Percentiles rank a stretch among this genome's conserved stretches.
Conservation (phyloP, 2,888 invertebrate species). For the Ectemnius continuus region DNA sequence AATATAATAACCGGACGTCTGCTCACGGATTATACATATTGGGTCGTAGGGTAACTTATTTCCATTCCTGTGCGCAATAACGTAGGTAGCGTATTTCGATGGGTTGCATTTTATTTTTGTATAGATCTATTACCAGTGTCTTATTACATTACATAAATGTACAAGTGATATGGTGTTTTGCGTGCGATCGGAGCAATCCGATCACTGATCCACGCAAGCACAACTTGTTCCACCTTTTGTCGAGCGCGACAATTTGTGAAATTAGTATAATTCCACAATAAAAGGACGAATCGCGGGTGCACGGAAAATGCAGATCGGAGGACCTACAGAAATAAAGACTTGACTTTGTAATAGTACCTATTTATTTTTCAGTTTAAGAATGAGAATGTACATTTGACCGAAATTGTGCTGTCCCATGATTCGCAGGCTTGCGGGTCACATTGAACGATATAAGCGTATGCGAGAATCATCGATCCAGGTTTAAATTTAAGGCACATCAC, state of each 20-base stretch:
- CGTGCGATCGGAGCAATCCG: background rate
- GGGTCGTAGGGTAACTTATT: slow-evolving; percentile 33
- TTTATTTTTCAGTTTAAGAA: slow-evolving; percentile 4
- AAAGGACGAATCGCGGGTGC: background rate
- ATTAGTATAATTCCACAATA: background rate
- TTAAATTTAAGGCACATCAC: slow-evolving; percentile 8
- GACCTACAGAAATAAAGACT: background rate
- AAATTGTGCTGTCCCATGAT: too few species aligned
- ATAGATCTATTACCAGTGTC: slow-evolving; percentile 25
- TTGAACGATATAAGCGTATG: background rate
- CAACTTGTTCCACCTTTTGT: slow-evolving; percentile 13
- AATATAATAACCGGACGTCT: too few species aligned
- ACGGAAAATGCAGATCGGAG: too few species aligned
- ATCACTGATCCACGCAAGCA: slow-evolving; percentile 13
- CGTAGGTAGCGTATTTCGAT: slow-evolving; percentile 21
- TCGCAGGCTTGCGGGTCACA: background rate
- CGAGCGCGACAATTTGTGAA: slow-evolving; percentile 7
- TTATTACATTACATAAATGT: slow-evolving; percentile 21
- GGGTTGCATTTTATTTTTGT: slow-evolving; percentile 55
- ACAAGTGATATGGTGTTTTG: slow-evolving; percentile 22
- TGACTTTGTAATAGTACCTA: background rate
- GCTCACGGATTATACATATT: slow-evolving; percentile 20
- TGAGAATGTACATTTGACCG: slow-evolving; percentile 1
- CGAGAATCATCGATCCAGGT: slow-evolving; percentile 1
- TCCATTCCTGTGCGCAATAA: slow-evolving; percentile 41